Evolutionary conservation across 1,140 invertebrate genomes (phyloP).

Genomic region (Scaptomyza pallida): DNA sequence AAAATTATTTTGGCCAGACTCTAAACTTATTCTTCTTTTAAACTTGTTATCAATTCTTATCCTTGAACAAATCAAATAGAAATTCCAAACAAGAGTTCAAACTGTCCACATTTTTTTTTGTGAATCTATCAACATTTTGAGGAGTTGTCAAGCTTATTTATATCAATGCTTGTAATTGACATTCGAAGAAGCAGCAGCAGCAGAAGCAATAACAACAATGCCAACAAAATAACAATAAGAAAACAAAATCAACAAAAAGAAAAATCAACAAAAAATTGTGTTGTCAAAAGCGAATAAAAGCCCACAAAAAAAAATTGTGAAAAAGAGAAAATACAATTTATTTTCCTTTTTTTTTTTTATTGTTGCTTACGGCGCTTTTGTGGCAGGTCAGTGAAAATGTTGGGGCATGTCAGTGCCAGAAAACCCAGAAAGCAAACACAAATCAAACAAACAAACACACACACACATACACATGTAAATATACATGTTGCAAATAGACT

Average conservation of each 20-base stretch:
- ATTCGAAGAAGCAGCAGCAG: conserved; percentile 29
- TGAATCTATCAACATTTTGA: conserved; percentile 12
- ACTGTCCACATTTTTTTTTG: neutral
- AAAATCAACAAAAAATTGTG: conserved; percentile 34
- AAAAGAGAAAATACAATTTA: conserved; percentile 24
- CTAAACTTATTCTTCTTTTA: no score
- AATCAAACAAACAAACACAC: conserved; percentile 53
- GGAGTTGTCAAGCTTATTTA: conserved; percentile 45
- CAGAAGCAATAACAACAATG: conserved; percentile 6
- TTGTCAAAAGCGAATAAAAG: conserved; percentile 14
- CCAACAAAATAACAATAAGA: conserved; percentile 20
- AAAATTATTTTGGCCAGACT: no score
- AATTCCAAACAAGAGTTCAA: neutral
- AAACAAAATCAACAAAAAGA: conserved; percentile 13
- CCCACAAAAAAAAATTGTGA: conserved; percentile 13
- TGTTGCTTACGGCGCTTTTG: conserved; percentile 29
- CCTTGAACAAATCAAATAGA: neutral
- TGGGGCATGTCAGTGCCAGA: conserved; percentile 43
- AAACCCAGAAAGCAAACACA: conserved; percentile 24
- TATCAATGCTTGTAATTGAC: conserved; percentile 70
- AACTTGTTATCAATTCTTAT: neutral
- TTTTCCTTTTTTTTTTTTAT: conserved; percentile 2
- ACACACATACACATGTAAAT: neutral
- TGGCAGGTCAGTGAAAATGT: conserved; percentile 74
- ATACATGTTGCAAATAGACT: conserved; percentile 4